These are phyloP conservation scores for Pogonophryne albipinna DNA, from an alignment of 2,797 vertebrate species.

Conservation along the genomic window DNA sequence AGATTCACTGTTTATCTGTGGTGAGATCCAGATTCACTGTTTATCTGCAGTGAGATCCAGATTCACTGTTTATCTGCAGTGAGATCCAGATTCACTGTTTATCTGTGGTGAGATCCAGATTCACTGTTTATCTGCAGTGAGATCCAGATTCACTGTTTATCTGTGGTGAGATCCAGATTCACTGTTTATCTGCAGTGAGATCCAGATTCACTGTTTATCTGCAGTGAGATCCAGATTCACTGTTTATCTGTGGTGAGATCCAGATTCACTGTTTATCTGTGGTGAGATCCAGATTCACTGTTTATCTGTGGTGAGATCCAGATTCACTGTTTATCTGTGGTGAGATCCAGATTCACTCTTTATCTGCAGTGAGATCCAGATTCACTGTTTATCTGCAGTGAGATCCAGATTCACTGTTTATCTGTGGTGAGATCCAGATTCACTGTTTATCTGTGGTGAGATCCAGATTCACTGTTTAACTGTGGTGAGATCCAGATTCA, in stretches of 20 bases:
- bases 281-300: conserved; percentile 4
- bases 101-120: conserved; percentile 1
- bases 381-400: not conserved
- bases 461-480: no score
- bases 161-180: conserved; percentile 1
- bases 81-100: conserved; percentile 8
- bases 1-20: not conserved
- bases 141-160: not conserved
- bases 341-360: no score
- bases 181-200: conserved; percentile 6
- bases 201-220: not conserved
- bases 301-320: conserved; percentile 5
- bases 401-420: conserved; percentile 9
- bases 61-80: not conserved
- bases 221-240: no score
- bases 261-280: not conserved
- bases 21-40: no score
- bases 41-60: not conserved
- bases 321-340: not conserved
- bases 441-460: conserved; percentile 6
- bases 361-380: not conserved
- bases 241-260: conserved; percentile 1
- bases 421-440: not conserved
- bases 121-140: conserved; percentile 3
- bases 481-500: not conserved